These are phyloP conservation scores for Aphelinus atriplicis DNA, from an alignment of 1,140 invertebrate species.

Conservation along the genomic window DNA sequence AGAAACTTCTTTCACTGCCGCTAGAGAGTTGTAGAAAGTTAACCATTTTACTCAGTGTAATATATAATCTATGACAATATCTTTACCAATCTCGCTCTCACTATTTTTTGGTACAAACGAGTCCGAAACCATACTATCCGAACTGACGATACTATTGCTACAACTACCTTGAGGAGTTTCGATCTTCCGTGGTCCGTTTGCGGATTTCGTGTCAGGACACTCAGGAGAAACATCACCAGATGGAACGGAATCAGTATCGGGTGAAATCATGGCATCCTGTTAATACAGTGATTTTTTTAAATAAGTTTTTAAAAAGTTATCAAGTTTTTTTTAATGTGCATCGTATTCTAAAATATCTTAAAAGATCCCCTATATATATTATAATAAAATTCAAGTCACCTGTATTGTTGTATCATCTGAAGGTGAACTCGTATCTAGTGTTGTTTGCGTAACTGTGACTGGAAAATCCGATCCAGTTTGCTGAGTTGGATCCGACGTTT, in stretches of 20 bases:
- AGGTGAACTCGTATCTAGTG: conserved; percentile 55
- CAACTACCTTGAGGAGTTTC: conserved; percentile 50
- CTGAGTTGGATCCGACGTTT: conserved; percentile 47
- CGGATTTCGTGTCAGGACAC: conserved; percentile 43
- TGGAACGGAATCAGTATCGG: conserved; percentile 56
- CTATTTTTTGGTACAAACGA: conserved; percentile 56
- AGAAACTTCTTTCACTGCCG: background rate
- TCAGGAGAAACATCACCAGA: conserved; percentile 50
- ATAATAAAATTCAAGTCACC: conserved; percentile 1
- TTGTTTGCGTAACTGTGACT: conserved; percentile 55
- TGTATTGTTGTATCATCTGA: conserved; percentile 47
- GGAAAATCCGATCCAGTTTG: conserved; percentile 52
- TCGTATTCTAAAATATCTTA: too few species aligned
- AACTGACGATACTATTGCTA: conserved; percentile 58
- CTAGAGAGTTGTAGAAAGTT: background rate
- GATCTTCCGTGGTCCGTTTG: conserved; percentile 30
- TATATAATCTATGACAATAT: background rate
- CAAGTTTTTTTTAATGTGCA: background rate
- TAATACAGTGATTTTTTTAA: background rate
- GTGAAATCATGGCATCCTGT: conserved; percentile 60
- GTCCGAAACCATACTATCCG: conserved; percentile 56
- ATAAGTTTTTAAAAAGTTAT: background rate
- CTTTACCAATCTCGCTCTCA: conserved; percentile 61
- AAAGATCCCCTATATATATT: background rate
- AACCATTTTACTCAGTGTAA: background rate